A percentile compares a stretch with the other conserved stretches of the same genome.
Conservation (phyloP, 2,113 vertebrate genomes). For the Carettochelys insculpta region DNA sequence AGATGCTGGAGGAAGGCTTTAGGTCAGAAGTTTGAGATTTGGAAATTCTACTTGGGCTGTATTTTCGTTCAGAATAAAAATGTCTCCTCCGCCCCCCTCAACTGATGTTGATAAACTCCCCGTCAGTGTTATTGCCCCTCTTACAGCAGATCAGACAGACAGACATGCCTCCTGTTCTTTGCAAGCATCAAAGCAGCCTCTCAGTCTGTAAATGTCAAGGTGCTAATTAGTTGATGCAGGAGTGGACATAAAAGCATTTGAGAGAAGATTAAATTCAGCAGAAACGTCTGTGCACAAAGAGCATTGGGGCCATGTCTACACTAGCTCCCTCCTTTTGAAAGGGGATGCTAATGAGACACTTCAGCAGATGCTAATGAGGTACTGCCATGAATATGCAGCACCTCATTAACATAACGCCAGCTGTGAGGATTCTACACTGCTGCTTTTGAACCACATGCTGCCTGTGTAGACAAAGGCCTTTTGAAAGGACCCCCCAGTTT, state of each 20-base stretch:
- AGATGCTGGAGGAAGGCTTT: not conserved
- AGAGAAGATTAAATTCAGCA: not conserved
- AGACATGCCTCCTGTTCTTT: constrained; percentile 67
- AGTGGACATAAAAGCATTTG: constrained; percentile 25
- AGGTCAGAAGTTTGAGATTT: not conserved
- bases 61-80: constrained; percentile 66
- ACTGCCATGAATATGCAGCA: too few relatives aligned
- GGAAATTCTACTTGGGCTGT: constrained; percentile 32
- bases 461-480: too few relatives aligned
- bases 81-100: constrained; percentile 66
- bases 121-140: constrained; percentile 37
- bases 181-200: constrained; percentile 27
- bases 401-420: too few relatives aligned
- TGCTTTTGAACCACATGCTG: too few relatives aligned
- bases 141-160: constrained; percentile 40
- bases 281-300: not conserved
- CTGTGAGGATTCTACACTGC: too few relatives aligned
- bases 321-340: too few relatives aligned
- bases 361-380: too few relatives aligned
- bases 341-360: too few relatives aligned
- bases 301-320: too few relatives aligned
- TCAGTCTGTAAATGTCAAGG: constrained; percentile 45
- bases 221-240: constrained; percentile 32
- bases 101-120: constrained; percentile 42
- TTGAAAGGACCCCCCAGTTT: too few relatives aligned